phyloP scores from a whole-genome alignment of 2,888 invertebrate species.

The Cosmia pyralina region DNA sequence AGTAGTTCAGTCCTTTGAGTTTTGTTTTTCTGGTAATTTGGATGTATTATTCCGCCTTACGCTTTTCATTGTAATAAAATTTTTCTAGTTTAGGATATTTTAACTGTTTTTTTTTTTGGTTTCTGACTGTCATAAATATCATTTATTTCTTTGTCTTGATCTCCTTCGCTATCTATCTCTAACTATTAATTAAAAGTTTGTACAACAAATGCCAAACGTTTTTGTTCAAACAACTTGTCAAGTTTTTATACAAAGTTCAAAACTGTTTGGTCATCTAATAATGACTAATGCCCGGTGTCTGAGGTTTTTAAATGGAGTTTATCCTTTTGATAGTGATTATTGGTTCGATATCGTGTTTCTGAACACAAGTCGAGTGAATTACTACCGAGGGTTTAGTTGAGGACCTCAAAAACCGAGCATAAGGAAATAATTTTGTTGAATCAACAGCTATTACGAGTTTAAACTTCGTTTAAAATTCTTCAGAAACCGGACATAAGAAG shows the following conservation, averaged over 20 bases:
- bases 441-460: too few species aligned
- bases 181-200: background rate
- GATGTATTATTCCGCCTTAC: background rate
- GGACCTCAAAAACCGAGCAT: too few species aligned
- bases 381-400: too few species aligned
- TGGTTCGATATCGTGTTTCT: too few species aligned
- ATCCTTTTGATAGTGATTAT: too few species aligned
- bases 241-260: background rate
- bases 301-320: too few species aligned
- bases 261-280: background rate
- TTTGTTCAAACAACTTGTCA: background rate
- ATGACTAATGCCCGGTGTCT: too few species aligned
- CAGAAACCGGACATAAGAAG: too few species aligned
- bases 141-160: background rate
- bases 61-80: background rate
- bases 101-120: background rate
- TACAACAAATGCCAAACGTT: background rate
- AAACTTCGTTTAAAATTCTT: too few species aligned
- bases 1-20: constrained; percentile 34
- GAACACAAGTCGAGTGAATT: too few species aligned
- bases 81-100: background rate
- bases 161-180: background rate
- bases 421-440: too few species aligned
- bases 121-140: background rate
- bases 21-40: background rate